Base-by-base conservation (phyloP, 2,888 invertebrate genomes). In the Zaprionus lineosus region DNA sequence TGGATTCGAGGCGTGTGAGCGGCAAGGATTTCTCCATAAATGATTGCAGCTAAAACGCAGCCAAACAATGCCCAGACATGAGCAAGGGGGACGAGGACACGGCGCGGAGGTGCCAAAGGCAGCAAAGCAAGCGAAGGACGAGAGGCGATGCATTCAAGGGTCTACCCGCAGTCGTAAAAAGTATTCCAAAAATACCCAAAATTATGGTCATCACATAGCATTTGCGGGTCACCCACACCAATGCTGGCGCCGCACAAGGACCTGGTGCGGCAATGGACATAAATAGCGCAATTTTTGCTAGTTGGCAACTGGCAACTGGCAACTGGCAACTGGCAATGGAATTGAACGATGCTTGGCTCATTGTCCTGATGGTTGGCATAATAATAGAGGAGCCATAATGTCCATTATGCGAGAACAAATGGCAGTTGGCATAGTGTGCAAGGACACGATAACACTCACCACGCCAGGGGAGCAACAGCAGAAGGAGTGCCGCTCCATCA, bases 351-450 rank as follows among this genome's bases (percentile, higher is more conserved):
- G 64, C 53, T 19, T 24, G 9, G 39, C 44, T 57, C 74, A 84
- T 81, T 81, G 86, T 86, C 60, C 69, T 36, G 18, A 9, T 31
- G 60, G 47, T 43, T 60, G 60, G 53, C 66, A 81, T 77, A 79
- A 81, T 77, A 79, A 89, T 88, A 84, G 87, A 60, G 77, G 57
- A 78, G 46, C 66, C 86, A 86, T 89, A 87, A 89, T 89, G 88
- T 86, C 88, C 89, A 88, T 89, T 89, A 89, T 88, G 84, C 81
- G 88, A 86, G 82, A 89, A 89, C 89, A 89, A 89, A 89, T 86
- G 88, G 86, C 82, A 82, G 74, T 34, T 72, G 73, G 73, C 73
- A 72, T 66, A 69, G 73, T 72, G 69, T 72, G 73, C 53, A 58
- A 68, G 48, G 41, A 59, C 55, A 73, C 36, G 74, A 70, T 73